Percentiles rank a stretch among this genome's conserved stretches.
phyloP scores from a whole-genome alignment of 1,140 invertebrate species.

The Drosophila sulfurigaster region DNA sequence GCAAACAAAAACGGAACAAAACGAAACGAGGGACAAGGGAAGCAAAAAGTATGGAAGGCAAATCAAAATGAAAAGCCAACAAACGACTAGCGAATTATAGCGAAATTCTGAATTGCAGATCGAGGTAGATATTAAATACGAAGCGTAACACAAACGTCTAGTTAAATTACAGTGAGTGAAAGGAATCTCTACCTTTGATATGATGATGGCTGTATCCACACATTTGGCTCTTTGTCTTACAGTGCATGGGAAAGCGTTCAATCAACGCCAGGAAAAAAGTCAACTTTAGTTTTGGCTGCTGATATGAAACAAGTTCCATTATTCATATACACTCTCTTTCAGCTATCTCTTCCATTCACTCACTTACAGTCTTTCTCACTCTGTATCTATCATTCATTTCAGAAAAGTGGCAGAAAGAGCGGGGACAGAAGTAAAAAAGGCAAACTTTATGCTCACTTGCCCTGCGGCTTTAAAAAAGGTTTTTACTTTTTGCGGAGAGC shows the following conservation, averaged over 20 bases:
- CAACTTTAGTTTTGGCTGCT: constrained; percentile 53
- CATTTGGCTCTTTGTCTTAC: neutral
- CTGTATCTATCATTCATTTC: constrained; percentile 56
- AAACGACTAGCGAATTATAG: neutral
- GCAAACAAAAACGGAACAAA: neutral
- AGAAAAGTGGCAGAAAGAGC: constrained; percentile 1
- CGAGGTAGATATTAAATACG: constrained; percentile 6
- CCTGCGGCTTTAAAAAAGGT: constrained; percentile 71
- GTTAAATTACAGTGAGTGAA: constrained; percentile 7
- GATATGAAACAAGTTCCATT: constrained; percentile 53
- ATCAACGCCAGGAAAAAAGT: constrained; percentile 54
- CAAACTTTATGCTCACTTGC: constrained; percentile 69
- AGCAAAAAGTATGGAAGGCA: constrained; percentile 3
- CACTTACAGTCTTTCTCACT: neutral
- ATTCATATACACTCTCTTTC: constrained; percentile 30
- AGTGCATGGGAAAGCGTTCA: constrained; percentile 26
- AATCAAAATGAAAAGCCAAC: constrained; percentile 33
- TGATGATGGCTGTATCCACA: neutral
- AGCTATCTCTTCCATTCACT: neutral
- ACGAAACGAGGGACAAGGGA: neutral
- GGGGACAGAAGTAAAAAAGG: constrained; percentile 14
- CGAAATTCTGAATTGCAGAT: neutral
- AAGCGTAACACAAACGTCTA: neutral
- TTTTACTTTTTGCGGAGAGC: constrained; percentile 18
- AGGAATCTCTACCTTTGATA: constrained; percentile 6